Evolutionary conservation across 1,140 invertebrate genomes (phyloP), one percentile per base, ranked within the genome.

Genomic region (Ips typographus): DNA sequence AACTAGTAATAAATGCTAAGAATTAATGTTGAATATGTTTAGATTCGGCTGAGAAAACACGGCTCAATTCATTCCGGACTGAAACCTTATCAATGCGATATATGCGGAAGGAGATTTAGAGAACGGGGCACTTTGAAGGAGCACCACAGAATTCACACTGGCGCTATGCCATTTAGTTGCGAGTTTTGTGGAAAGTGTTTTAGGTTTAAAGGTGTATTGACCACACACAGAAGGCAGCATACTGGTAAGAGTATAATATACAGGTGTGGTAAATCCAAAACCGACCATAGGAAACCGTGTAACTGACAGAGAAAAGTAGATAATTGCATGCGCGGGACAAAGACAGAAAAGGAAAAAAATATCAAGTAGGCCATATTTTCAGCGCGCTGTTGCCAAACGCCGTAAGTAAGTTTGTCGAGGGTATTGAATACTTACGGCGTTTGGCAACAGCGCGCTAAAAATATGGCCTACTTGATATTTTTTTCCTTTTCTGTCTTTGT

Each of bases 91-190:
- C 85, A 89, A 43, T 94, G 91, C 78, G 85, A 88, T 42, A 85
- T 88, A 51, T 93, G 91, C 75, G 88, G 89, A 1, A 82, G 89
- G 71, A 85, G 87, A 67, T 94, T 93, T 74, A 80, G 88, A 68
- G 84, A 90, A 75, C 81, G 85, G 59, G 84, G 85, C 2, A 87
- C 86, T 2, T 74, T 88, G 40, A 84, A 85, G 60, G 86, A 87
- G 77, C 86, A 88, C 75, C 82, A 84, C 65, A 79, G 86, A 67
- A 88, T 91, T 44, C 94, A 96, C 76, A 96, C 94, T 1, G 93
- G 93, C 8, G 91, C 91, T 49, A 91, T 94, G 85, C 94, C 94
- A 1, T 89, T 88, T 71, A 85, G 86, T 22, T 91, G 90, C 72
- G 86, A 88, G 76, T 89, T 86, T 76, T 91, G 90, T 74, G 87